Evolutionary conservation across 53 echinoderm and acorn worm genomes (phyloP), one percentile per base, ranked within the genome.

Genomic region (Pentamera pediparva): DNA sequence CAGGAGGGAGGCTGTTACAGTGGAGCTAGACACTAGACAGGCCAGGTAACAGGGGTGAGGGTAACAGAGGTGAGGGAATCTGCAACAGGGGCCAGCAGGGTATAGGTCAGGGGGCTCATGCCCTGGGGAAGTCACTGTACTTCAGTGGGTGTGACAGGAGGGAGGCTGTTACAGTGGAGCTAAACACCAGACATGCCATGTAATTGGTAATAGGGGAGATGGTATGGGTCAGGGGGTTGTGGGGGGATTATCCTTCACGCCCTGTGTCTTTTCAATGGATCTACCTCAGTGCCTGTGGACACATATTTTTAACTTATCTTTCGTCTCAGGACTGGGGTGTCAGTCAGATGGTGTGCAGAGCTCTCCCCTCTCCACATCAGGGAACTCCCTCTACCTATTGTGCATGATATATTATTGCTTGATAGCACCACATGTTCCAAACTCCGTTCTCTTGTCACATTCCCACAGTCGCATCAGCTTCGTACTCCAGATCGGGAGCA

Each of bases 401-500:
- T n/a, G n/a, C n/a, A n/a, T n/a, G n/a, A n/a, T n/a, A n/a, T n/a
- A n/a, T n/a, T n/a, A n/a, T n/a, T n/a, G n/a, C n/a, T n/a, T n/a
- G n/a, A n/a, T n/a, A n/a, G n/a, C n/a, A n/a, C n/a, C n/a, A n/a
- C n/a, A n/a, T n/a, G n/a, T n/a, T n/a, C n/a, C n/a, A n/a, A n/a
- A n/a, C n/a, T n/a, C n/a, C n/a, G n/a, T n/a, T n/a, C n/a, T n/a
- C n/a, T n/a, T n/a, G n/a, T 47, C 21, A 34, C 60, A 22, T 57
- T 38, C 33, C 62, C 50, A 19, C 69, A 95, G 95, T 70, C 89
- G 86, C 56, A 76, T 95, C 52, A 79, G 79, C 75, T 95, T 90
- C 87, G 95, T 95, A 19, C 79, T 95, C 12, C 90, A 95, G 69
- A 90, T 95, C 22, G 95, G 95, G 26, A 95, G 95, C 39, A n/a